Conservation (phyloP, 2,888 invertebrate species). For the Phalangium opilio region DNA sequence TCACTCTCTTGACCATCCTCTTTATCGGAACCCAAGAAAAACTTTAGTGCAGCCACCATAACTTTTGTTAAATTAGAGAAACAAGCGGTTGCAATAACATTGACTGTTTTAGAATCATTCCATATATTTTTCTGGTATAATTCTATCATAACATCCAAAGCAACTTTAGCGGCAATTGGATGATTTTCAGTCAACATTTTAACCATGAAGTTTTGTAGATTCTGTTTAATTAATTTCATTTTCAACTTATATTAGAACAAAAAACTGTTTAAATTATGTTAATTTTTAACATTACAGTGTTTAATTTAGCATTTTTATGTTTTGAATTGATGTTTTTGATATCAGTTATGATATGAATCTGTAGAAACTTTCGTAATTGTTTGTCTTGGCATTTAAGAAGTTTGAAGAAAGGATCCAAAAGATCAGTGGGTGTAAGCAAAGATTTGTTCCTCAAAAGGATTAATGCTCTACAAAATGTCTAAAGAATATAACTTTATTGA, state of each 20-base stretch:
- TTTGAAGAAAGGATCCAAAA: conserved; percentile 80
- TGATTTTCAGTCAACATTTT: conserved; percentile 78
- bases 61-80: conserved; percentile 87
- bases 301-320: conserved; percentile 80
- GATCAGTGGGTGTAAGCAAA: conserved; percentile 65
- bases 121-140: conserved; percentile 89
- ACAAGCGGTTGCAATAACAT: conserved; percentile 83
- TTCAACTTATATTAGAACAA: conserved; percentile 6
- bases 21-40: conserved; percentile 72
- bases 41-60: conserved; percentile 82
- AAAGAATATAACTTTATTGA: conserved; percentile 22
- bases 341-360: conserved; percentile 81
- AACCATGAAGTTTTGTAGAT: conserved; percentile 90
- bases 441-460: conserved; percentile 85
- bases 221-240: conserved; percentile 33
- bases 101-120: conserved; percentile 96
- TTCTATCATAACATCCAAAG: conserved; percentile 79
- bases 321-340: conserved; percentile 88
- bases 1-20: conserved; percentile 46
- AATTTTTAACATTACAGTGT: conserved; percentile 41
- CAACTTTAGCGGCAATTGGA: conserved; percentile 78
- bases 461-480: conserved; percentile 76
- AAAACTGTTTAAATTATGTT: no score
- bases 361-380: conserved; percentile 65
- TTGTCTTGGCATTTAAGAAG: conserved; percentile 83